Conservation (phyloP, 2,888 invertebrate species). For the Oscheius sp. region DNA sequence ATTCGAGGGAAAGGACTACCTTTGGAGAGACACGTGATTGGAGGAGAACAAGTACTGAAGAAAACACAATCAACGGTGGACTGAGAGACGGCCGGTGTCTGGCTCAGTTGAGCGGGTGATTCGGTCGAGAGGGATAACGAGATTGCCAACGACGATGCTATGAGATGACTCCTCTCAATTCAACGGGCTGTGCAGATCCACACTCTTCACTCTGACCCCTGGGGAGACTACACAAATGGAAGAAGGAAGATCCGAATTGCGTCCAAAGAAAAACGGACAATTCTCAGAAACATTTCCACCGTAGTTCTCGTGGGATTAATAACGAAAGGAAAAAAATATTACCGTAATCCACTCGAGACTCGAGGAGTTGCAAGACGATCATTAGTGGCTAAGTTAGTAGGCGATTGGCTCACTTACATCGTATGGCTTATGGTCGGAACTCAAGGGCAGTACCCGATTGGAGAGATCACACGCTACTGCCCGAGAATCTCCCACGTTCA, state of each 20-base stretch:
- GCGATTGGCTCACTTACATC: too few species aligned
- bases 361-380: too few species aligned
- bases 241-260: too few species aligned
- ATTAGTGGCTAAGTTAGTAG: too few species aligned
- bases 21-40: neutral
- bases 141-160: slow-evolving; percentile 23
- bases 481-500: slow-evolving; percentile 94
- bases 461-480: slow-evolving; percentile 86
- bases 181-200: slow-evolving; percentile 18
- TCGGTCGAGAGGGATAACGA: slow-evolving; percentile 27
- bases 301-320: neutral
- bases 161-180: slow-evolving; percentile 25
- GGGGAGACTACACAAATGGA: slow-evolving; percentile 7
- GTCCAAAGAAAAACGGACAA: too few species aligned
- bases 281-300: neutral
- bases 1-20: too few species aligned
- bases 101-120: slow-evolving; percentile 26
- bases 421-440: slow-evolving; percentile 95
- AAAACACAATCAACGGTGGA: neutral
- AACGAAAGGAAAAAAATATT: too few species aligned
- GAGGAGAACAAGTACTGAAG: neutral
- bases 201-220: slow-evolving; percentile 18
- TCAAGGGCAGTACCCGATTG: slow-evolving; percentile 88
- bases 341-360: too few species aligned
- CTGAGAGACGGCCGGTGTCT: slow-evolving; percentile 9